phyloP scores from a whole-genome alignment of 2,797 vertebrate species.

The Molossus alvarezi region DNA sequence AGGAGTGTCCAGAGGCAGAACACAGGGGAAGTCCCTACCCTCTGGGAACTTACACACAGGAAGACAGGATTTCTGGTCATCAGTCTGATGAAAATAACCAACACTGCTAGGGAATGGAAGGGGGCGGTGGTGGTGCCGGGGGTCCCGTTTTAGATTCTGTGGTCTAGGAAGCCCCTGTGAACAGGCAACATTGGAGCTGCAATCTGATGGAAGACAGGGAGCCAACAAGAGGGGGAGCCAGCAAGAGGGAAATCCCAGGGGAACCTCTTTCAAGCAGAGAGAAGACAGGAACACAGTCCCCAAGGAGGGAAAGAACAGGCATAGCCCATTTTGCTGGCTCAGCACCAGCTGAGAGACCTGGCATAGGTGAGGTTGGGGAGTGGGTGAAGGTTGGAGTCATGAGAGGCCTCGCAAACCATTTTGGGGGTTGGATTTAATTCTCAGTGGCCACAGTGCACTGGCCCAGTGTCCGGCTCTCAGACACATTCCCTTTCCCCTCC shows the following conservation, averaged over 20 bases:
- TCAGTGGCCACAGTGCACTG: too few relatives aligned
- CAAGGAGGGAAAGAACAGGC: background rate
- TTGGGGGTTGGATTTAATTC: background rate
- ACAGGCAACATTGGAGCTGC: background rate
- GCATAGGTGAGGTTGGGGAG: background rate
- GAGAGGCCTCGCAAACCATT: background rate
- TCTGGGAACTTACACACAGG: background rate
- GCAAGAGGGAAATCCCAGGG: too few relatives aligned
- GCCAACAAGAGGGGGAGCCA: background rate
- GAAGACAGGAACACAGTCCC: background rate
- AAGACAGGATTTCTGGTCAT: background rate
- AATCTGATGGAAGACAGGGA: background rate
- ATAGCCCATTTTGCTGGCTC: background rate
- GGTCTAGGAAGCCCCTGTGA: background rate
- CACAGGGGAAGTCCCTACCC: background rate
- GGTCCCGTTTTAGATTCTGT: background rate
- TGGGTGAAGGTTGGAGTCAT: accelerated
- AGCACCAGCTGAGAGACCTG: accelerated
- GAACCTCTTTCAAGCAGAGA: background rate
- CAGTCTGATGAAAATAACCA: background rate
- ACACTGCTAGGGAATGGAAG: background rate
- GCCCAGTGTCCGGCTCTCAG: background rate
- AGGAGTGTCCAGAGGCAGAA: background rate
- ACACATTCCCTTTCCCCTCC: background rate
- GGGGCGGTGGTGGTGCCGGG: too few relatives aligned